Evolutionary conservation across 2,113 vertebrate genomes (phyloP).

Genomic region (Pelecanoides urinatrix): DNA sequence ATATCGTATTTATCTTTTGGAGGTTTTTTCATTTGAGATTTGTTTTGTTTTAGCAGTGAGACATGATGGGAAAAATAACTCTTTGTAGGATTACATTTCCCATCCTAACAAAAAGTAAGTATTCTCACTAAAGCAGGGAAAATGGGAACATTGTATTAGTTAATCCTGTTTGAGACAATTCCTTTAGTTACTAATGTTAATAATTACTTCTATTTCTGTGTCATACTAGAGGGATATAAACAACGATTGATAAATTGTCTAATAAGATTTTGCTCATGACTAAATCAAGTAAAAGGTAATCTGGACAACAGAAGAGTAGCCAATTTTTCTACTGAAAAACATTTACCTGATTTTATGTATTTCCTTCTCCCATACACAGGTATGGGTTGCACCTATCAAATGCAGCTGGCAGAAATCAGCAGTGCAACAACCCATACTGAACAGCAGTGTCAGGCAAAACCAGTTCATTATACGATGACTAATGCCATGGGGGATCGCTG

Average conservation of each 20-base stretch:
- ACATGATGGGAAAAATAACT: neutral
- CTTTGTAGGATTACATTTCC: neutral
- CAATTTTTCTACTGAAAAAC: neutral
- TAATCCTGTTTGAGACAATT: neutral
- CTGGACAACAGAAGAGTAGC: neutral
- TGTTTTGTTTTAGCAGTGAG: neutral
- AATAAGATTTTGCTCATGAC: neutral
- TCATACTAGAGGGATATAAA: neutral
- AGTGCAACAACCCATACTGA: neutral
- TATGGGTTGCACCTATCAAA: neutral
- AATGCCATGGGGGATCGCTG: neutral
- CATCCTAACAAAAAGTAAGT: neutral
- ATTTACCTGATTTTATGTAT: neutral
- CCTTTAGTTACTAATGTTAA: neutral
- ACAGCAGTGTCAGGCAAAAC: neutral
- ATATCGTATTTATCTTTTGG: neutral
- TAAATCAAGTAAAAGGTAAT: neutral
- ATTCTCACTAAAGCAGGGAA: neutral
- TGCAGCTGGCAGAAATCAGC: neutral
- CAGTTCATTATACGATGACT: accelerated
- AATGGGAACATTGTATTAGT: neutral
- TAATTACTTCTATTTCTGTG: neutral
- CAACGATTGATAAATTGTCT: neutral
- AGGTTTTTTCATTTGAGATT: neutral
- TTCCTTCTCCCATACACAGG: neutral